phyloP scores from a whole-genome alignment of 2,888 invertebrate species.

The Drosophila gaucha region DNA sequence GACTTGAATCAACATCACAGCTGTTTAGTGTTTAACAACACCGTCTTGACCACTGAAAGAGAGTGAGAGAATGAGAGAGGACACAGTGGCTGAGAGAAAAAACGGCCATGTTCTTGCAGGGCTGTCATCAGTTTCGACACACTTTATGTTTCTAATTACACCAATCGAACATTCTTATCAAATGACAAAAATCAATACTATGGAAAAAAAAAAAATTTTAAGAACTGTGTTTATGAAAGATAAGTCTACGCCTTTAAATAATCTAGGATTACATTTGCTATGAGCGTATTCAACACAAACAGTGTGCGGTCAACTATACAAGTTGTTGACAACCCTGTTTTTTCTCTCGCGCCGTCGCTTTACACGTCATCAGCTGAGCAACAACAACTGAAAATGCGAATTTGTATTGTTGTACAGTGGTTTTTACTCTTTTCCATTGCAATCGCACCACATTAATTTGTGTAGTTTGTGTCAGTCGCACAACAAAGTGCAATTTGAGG shows the following conservation, averaged over 20 bases:
- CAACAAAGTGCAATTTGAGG: slow-evolving; percentile 41
- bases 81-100: slow-evolving; percentile 18
- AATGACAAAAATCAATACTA: too few relatives aligned
- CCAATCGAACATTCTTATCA: too few relatives aligned
- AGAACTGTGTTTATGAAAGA: too few relatives aligned
- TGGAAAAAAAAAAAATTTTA: too few relatives aligned
- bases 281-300: not conserved
- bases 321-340: slow-evolving; percentile 54
- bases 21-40: slow-evolving; percentile 64
- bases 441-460: slow-evolving; percentile 30
- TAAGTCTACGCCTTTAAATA: not conserved
- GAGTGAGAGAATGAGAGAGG: slow-evolving; percentile 13
- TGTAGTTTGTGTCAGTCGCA: slow-evolving; percentile 21
- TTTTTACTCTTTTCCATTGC: slow-evolving; percentile 36
- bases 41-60: slow-evolving; percentile 24
- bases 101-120: slow-evolving; percentile 18
- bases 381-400: slow-evolving; percentile 24
- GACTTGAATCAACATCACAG: slow-evolving; percentile 47
- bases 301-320: not conserved
- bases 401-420: slow-evolving; percentile 51
- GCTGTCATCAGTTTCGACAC: slow-evolving; percentile 33
- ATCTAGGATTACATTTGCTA: not conserved
- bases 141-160: not conserved
- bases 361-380: slow-evolving; percentile 74
- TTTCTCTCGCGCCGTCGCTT: slow-evolving; percentile 64